Evolutionary conservation across 1,140 invertebrate species (phyloP).

Genomic region (Lamellibrachia luymesi): DNA sequence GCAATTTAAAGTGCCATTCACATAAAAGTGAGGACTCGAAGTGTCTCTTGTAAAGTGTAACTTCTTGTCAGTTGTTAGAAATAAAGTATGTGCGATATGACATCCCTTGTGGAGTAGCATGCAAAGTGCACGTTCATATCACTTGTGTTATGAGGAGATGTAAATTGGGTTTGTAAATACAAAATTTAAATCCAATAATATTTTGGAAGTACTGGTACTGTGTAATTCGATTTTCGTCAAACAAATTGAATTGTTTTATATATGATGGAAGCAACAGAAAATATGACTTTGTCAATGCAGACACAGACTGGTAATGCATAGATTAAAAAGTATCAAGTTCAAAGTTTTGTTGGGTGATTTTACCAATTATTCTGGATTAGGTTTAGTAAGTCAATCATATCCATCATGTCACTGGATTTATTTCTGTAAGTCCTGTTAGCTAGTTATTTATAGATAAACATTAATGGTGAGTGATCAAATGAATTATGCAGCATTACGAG

Average conservation of each 20-base stretch:
- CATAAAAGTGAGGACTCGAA: not conserved
- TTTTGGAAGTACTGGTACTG: not conserved
- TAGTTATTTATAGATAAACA: not conserved
- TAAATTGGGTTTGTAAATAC: not conserved
- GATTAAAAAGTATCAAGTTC: too few species aligned
- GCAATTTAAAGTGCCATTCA: not conserved
- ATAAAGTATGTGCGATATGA: not conserved
- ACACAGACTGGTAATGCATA: not conserved
- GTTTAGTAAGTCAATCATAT: not conserved
- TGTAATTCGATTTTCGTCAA: not conserved
- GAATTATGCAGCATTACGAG: not conserved
- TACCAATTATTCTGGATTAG: not conserved
- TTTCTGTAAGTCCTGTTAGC: not conserved
- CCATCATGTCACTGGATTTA: not conserved
- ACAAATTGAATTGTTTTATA: too few species aligned
- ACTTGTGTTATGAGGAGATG: not conserved
- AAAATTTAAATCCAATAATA: not conserved
- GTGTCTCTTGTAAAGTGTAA: not conserved
- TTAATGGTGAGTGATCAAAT: not conserved
- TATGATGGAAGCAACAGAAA: not conserved
- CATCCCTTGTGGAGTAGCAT: not conserved
- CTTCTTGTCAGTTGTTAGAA: not conserved
- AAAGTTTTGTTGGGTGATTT: not conserved
- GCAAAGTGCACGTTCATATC: not conserved
- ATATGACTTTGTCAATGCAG: not conserved